A percentile compares a stretch with the other conserved stretches of the same genome.
phyloP scores from a whole-genome alignment of 2,113 vertebrate species.

The Synodontis membranacea region DNA sequence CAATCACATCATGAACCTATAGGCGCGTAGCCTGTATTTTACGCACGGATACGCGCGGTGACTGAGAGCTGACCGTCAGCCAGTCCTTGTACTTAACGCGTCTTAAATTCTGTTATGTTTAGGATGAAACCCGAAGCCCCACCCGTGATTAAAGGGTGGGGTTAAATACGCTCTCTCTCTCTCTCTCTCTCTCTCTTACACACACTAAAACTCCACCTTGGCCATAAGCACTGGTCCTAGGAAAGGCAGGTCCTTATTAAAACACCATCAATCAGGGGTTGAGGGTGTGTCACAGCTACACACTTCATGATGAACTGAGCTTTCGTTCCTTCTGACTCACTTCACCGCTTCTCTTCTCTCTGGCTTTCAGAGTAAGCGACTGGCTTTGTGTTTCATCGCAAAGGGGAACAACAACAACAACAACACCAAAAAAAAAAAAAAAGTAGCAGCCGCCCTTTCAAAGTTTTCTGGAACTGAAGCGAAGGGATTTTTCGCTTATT shows the following conservation, averaged over 20 bases:
- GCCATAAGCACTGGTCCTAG: conserved; percentile 5
- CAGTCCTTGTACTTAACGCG: neutral
- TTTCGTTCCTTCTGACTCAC: neutral
- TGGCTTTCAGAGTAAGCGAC: neutral
- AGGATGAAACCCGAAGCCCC: neutral
- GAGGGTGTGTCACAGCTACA: conserved; percentile 36
- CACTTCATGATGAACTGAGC: conserved; percentile 11
- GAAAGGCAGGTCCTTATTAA: conserved; percentile 17
- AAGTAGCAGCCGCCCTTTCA: neutral
- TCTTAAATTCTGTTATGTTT: neutral
- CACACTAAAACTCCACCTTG: conserved; percentile 49
- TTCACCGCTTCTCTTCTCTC: conserved; percentile 18
- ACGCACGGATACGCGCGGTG: neutral
- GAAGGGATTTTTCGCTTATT: conserved; percentile 1
- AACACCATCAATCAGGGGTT: conserved; percentile 1
- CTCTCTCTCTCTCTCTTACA: neutral
- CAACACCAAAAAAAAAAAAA: neutral
- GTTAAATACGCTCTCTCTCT: neutral
- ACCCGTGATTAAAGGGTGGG: conserved; percentile 43
- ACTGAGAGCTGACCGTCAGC: too few relatives aligned
- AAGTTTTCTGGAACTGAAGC: conserved; percentile 27
- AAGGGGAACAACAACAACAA: too few relatives aligned
- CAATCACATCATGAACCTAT: too few relatives aligned
- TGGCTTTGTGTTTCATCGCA: neutral
- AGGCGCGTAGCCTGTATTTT: neutral